Evolutionary conservation across 2,113 vertebrate genomes (phyloP), one percentile per base, ranked within the genome.

Genomic region (Gymnocephalus cernua): DNA sequence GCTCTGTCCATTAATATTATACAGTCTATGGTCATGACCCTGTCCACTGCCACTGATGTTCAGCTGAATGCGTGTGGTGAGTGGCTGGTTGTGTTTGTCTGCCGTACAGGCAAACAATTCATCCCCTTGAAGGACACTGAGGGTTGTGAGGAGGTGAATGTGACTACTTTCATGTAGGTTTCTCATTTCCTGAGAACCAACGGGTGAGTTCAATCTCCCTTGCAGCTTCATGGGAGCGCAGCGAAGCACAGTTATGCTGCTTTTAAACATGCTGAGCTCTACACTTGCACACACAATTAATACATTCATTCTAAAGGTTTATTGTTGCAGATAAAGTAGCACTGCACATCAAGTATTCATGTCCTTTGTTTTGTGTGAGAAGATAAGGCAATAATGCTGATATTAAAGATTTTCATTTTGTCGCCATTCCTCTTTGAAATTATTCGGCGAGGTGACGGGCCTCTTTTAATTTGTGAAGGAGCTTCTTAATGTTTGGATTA

Each of bases 401-500:
- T 57, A 29, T 58, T 15, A 54, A 71, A 45, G 18, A 57, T 61
- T 62, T 54, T 61, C 12, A 7, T 47, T 68, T 57, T 21, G 56
- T 59, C 56, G 15, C 25, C 21, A 45, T 66, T 68, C 59, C 38
- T 72, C 68, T 67, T 27, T 21, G 54, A 68, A 54, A 45, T 48
- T 10, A 66, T 44, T 51, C 15, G 47, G 63, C 2, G 5, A 84
- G 53, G 54, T 4, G 51, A 65, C 29, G 29, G 47, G 47, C 48
- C 41, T 69, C 66, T 62, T 79, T 81, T 75, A 83, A 83, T 80
- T 71, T 80, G 38, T 71, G 68, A 44, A 23, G 48, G 56, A 69
- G 70, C 38, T 41, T 85, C 74, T 79, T 88, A 67, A 83, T 76
- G 59, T 82, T 83, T 71, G 21, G 62, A 85, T 81, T 79, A 73